phyloP scores from a whole-genome alignment of 2,113 vertebrate genomes.

The Plecturocebus donacophilus region DNA sequence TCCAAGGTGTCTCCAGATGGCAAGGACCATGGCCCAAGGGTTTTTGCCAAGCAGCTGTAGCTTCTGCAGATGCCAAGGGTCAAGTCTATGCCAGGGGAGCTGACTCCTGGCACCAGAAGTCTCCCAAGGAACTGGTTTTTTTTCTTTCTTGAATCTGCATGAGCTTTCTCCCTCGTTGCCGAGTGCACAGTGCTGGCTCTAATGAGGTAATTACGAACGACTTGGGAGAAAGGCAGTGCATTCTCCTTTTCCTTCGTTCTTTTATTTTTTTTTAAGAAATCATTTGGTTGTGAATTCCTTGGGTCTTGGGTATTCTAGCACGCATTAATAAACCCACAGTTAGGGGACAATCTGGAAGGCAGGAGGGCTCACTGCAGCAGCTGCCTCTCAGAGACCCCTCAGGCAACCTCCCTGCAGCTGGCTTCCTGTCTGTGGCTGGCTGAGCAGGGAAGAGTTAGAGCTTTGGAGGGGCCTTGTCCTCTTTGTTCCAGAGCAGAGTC shows the following conservation, averaged over 20 bases:
- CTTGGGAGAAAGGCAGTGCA: accelerated
- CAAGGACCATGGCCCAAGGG: not conserved
- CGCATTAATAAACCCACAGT: not conserved
- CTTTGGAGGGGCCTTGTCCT: not conserved
- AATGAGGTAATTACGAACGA: not conserved
- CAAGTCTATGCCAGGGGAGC: not conserved
- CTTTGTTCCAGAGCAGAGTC: not conserved
- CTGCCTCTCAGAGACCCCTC: not conserved
- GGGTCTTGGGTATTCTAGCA: not conserved
- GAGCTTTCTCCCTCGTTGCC: not conserved
- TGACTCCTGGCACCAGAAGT: not conserved
- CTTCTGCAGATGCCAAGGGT: not conserved
- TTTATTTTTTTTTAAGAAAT: not conserved
- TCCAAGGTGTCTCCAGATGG: not conserved
- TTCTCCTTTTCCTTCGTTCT: not conserved
- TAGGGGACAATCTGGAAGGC: not conserved
- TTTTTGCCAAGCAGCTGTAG: not conserved
- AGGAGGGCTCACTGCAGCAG: not conserved
- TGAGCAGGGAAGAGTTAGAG: not conserved
- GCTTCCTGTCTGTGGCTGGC: not conserved
- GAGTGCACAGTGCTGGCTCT: accelerated
- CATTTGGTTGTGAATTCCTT: not conserved
- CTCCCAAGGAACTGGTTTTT: not conserved
- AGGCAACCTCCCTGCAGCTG: not conserved
- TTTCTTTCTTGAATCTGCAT: not conserved